phyloP scores from a whole-genome alignment of 2,888 invertebrate genomes.

The Orthonychiurus folsomi region DNA sequence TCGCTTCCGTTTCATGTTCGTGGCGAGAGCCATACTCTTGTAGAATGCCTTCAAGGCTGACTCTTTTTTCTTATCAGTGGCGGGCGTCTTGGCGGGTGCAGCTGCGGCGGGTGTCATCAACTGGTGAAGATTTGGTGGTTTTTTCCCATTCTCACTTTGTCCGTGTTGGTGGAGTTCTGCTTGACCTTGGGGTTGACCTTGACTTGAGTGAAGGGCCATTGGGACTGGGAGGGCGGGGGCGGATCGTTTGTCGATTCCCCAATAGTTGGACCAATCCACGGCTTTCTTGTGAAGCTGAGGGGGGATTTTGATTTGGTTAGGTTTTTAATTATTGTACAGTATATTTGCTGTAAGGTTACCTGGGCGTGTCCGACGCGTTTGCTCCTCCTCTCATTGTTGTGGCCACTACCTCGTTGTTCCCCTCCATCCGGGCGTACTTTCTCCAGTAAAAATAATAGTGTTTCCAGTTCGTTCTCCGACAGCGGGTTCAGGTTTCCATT shows the following conservation, averaged over 20 bases:
- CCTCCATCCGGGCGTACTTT: too few species aligned
- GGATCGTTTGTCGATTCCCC: conserved; percentile 69
- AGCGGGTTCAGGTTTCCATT: neutral
- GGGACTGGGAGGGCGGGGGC: conserved; percentile 45
- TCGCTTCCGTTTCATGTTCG: conserved; percentile 36
- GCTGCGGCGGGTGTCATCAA: conserved; percentile 16
- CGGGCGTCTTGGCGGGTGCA: conserved; percentile 17
- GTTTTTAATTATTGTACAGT: neutral
- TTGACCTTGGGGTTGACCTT: too few species aligned
- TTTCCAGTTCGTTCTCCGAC: conserved; percentile 9
- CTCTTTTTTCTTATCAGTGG: conserved; percentile 45
- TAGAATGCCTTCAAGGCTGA: conserved; percentile 54
- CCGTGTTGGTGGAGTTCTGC: neutral
- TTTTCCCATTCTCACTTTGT: neutral
- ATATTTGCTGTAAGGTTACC: too few species aligned
- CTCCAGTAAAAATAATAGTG: conserved; percentile 5
- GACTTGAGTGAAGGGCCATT: too few species aligned
- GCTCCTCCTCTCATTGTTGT: neutral
- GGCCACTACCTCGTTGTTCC: neutral
- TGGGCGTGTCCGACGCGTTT: conserved; percentile 1
- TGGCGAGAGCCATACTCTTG: conserved; percentile 43
- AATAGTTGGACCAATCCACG: conserved; percentile 78
- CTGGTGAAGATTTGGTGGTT: neutral
- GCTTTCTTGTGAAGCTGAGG: conserved; percentile 56
- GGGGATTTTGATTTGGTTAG: neutral